A percentile compares a stretch with the other conserved stretches of the same genome.
phyloP scores from a whole-genome alignment of 2,113 vertebrate species.

The Axis porcinus region DNA sequence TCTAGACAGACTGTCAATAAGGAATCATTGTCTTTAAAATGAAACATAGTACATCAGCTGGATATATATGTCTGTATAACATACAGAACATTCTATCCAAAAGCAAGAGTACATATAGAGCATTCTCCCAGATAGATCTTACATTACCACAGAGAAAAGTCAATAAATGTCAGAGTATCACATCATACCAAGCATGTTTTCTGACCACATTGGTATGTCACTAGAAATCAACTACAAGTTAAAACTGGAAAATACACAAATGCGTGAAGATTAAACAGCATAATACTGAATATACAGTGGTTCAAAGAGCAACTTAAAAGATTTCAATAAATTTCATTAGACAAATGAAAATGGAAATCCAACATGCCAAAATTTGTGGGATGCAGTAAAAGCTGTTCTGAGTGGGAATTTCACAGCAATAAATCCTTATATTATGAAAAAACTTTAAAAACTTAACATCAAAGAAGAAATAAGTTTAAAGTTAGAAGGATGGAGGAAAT shows the following conservation, averaged over 20 bases:
- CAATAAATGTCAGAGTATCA: neutral
- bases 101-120: neutral
- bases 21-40: neutral
- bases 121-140: neutral
- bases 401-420: neutral
- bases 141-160: neutral
- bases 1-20: neutral
- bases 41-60: neutral
- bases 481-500: neutral
- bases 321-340: neutral
- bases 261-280: neutral
- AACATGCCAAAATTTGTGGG: neutral
- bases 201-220: neutral
- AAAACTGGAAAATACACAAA: neutral
- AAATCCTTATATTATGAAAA: neutral
- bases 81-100: neutral
- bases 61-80: neutral
- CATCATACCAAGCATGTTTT: neutral
- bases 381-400: neutral
- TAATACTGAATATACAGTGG: neutral
- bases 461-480: neutral
- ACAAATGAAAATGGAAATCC: neutral
- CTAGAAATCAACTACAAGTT: neutral
- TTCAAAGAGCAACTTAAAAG: neutral
- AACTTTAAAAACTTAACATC: neutral